Conservation (phyloP, 2,797 vertebrate species). For the Pristis pectinata region DNA sequence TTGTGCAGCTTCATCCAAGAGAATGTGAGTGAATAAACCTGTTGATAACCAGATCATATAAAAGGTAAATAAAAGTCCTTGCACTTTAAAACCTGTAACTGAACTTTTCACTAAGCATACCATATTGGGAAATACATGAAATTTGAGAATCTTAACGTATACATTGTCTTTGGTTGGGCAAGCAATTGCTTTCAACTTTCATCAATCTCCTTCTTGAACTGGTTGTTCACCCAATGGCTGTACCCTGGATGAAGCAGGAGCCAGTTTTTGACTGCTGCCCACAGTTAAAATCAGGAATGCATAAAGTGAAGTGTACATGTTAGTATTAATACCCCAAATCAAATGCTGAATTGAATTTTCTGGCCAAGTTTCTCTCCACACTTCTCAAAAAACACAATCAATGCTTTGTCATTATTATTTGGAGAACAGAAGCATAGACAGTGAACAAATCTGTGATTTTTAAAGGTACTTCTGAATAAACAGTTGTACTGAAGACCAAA, state of each 20-base stretch:
- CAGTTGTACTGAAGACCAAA: neutral
- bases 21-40: conserved; percentile 95
- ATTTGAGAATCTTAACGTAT: neutral
- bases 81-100: neutral
- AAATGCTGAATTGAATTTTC: neutral
- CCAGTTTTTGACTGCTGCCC: neutral
- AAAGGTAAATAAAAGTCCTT: neutral
- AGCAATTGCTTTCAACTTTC: neutral
- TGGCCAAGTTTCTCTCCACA: neutral
- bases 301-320: neutral
- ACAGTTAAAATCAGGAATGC: neutral
- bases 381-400: neutral
- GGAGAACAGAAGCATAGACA: neutral
- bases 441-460: neutral
- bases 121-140: neutral
- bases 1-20: conserved; percentile 96
- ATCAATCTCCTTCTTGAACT: neutral
- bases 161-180: neutral
- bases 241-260: neutral
- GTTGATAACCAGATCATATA: conserved; percentile 19
- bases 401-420: neutral
- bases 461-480: neutral
- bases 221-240: neutral
- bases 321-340: neutral
- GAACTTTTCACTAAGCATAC: neutral